These are phyloP conservation scores for Morpho deidamia DNA, from an alignment of 2,888 invertebrate species.

Conservation along the genomic window DNA sequence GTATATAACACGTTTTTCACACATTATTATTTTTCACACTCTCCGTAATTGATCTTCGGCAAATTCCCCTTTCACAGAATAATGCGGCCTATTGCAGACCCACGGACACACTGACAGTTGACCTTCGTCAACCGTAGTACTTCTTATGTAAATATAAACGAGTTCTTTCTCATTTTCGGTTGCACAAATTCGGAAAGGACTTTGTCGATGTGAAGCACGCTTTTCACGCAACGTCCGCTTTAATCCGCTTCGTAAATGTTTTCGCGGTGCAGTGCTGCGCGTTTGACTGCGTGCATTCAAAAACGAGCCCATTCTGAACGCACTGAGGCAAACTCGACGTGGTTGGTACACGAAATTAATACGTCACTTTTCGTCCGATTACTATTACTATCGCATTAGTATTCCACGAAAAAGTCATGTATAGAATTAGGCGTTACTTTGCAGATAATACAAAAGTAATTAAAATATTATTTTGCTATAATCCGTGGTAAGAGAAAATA, in stretches of 20 bases:
- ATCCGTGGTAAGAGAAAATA: too few species aligned
- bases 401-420: background rate
- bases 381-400: slow-evolving; percentile 15
- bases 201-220: slow-evolving; percentile 62
- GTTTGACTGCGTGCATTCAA: slow-evolving; percentile 31
- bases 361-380: slow-evolving; percentile 15
- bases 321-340: slow-evolving; percentile 14
- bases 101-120: slow-evolving; percentile 45
- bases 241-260: slow-evolving; percentile 59
- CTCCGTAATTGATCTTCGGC: slow-evolving; percentile 17
- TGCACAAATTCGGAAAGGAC: slow-evolving; percentile 64
- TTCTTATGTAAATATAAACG: slow-evolving; percentile 61
- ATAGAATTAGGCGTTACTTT: too few species aligned
- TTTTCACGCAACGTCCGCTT: slow-evolving; percentile 65
- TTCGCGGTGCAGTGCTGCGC: slow-evolving; percentile 29
- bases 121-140: slow-evolving; percentile 36
- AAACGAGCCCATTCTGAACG: slow-evolving; percentile 28
- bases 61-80: slow-evolving; percentile 23
- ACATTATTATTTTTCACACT: slow-evolving; percentile 43
- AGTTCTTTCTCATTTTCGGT: slow-evolving; percentile 67
- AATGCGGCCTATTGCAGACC: slow-evolving; percentile 36
- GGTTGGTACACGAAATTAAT: slow-evolving; percentile 17
- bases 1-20: slow-evolving; percentile 49
- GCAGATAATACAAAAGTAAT: too few species aligned
- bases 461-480: too few species aligned